Evolutionary conservation across 1,140 invertebrate genomes (phyloP), one percentile per base, ranked within the genome.

Genomic region (Ditylenchus dipsaci): DNA sequence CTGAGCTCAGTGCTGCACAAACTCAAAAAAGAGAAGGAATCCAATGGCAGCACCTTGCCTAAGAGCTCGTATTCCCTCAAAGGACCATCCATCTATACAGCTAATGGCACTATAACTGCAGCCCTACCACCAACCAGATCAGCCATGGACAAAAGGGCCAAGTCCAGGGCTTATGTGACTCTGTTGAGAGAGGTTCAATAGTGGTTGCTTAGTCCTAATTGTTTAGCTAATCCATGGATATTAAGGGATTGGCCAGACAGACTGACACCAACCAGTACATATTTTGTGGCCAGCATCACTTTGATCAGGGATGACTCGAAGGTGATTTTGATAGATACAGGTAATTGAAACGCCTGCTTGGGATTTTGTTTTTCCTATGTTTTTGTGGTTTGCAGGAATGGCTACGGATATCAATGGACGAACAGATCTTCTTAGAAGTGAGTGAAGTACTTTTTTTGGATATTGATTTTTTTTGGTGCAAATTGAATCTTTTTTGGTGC

Each of bases 271-370:
- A 64, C 73, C 42, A 71, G 67, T 47, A 69, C 76, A 49, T 80
- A 80, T 53, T 82, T 80, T 67, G 64, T 82, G 19, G 72, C 73
- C 45, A 82, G 80, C 57, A 82, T 80, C 26, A 82, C 80, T n/a
- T 33, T 80, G 56, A 67, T 80, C 57, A 60, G 69, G 15, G 80
- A 80, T 69, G 70, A 63, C 49, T 67, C 58, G 0, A 80, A 80
- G 62, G 72, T 75, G 23, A 82, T 80, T 65, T 60, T 80, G 5
- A 78, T 80, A 8, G 78, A 80, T 65, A 80, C 78, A 17, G 49
- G 49, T 53, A 17, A 7, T 38, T 38, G 33, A 38, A 38, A 38
- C 11, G 11, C 33, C n/a, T n/a, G n/a, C n/a, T n/a, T n/a, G n/a
- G n/a, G n/a, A n/a, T n/a, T n/a, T n/a, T n/a, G n/a, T n/a, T n/a